Percentiles rank a stretch among this genome's conserved stretches.
These are phyloP conservation scores for Labeo calbasu DNA, from an alignment of 2,797 vertebrate genomes.

Conservation along the genomic window DNA sequence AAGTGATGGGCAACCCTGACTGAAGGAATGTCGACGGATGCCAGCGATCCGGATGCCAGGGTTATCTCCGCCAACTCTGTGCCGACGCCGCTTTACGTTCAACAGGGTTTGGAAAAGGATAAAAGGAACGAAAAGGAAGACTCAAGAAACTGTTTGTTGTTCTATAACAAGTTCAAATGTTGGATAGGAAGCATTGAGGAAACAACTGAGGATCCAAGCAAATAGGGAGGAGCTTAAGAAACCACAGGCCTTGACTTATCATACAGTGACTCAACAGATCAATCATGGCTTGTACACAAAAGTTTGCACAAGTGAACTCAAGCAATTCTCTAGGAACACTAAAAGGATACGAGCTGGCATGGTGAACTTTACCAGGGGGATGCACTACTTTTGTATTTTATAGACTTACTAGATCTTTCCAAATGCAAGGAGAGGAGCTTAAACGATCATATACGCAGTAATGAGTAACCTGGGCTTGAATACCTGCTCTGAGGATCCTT, in stretches of 20 bases:
- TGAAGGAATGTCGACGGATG: conserved; percentile 52
- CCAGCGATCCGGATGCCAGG: background rate
- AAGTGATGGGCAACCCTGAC: conserved; percentile 48
- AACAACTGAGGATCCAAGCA: conserved; percentile 16
- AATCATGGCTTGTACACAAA: background rate
- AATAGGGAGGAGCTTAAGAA: conserved; percentile 41
- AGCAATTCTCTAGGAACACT: background rate
- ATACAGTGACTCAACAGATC: conserved; percentile 45
- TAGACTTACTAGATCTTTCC: background rate
- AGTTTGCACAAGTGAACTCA: background rate
- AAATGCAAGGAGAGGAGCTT: background rate
- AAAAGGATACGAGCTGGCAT: background rate
- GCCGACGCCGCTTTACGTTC: background rate
- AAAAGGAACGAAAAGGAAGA: background rate
- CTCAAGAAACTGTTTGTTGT: background rate
- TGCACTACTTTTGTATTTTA: background rate
- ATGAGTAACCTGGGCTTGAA: conserved; percentile 5
- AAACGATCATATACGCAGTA: background rate
- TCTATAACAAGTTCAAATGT: background rate
- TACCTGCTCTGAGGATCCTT: background rate
- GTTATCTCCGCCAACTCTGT: conserved; percentile 1
- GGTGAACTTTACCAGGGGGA: background rate
- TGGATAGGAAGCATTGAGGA: conserved; percentile 1
- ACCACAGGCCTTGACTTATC: conserved; percentile 41
- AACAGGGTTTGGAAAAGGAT: background rate